These are phyloP conservation scores for Coelinius sp. DNA, from an alignment of 2,888 invertebrate genomes.

Conservation along the genomic window DNA sequence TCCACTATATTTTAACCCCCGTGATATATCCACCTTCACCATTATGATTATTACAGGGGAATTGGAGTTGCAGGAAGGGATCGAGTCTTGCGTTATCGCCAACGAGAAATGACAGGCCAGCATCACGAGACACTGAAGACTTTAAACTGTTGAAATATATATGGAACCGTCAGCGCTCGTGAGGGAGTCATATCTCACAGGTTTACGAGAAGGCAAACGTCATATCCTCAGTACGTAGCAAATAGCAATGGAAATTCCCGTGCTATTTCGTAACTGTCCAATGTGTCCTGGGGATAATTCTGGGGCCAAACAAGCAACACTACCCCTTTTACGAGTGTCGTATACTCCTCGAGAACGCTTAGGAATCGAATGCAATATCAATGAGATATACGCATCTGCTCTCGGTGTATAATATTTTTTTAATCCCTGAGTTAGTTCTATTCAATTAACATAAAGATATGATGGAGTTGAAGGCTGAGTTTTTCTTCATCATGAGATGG, in stretches of 20 bases:
- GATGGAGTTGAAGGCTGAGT: background rate
- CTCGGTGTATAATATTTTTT: background rate
- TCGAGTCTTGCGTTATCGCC: slow-evolving; percentile 14
- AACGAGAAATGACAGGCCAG: slow-evolving; percentile 9
- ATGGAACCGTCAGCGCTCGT: slow-evolving; percentile 36
- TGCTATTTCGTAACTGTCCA: slow-evolving; percentile 35
- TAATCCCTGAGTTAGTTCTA: background rate
- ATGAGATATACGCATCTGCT: slow-evolving; percentile 5
- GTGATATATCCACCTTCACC: slow-evolving; percentile 36
- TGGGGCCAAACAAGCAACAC: background rate
- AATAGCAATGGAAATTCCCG: slow-evolving; percentile 35
- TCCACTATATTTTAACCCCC: slow-evolving; percentile 41
- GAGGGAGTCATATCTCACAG: slow-evolving; percentile 46
- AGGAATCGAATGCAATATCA: slow-evolving; percentile 13
- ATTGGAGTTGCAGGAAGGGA: slow-evolving; percentile 11
- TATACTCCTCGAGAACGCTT: background rate
- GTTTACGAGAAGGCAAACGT: slow-evolving; percentile 49
- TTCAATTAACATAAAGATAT: background rate
- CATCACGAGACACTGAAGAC: background rate
- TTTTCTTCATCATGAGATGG: too few relatives aligned
- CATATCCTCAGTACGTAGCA: slow-evolving; percentile 33
- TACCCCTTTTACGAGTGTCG: slow-evolving; percentile 2
- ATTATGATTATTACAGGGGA: slow-evolving; percentile 40
- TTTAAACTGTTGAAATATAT: slow-evolving; percentile 41
- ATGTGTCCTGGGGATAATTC: slow-evolving; percentile 38